Evolutionary conservation across 30 jellyfish, hydroid and myxozoan genomes (phyloP).

Genomic region (Phacellophora camtschatica): DNA sequence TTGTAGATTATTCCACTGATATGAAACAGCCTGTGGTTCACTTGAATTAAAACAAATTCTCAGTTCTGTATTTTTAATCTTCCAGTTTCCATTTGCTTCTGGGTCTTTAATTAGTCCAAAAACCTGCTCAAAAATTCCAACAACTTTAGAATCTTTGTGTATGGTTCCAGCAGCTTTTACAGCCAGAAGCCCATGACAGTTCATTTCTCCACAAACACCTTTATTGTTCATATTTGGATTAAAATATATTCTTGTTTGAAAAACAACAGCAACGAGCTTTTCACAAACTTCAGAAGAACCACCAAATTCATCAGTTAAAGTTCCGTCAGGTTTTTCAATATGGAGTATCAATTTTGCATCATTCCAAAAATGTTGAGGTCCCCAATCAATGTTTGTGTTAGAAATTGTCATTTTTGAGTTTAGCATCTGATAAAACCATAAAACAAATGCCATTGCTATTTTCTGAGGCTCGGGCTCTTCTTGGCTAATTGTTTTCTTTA

Average conservation of each 20-base stretch:
- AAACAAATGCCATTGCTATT: constrained; percentile 19
- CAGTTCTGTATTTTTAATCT: constrained; percentile 45
- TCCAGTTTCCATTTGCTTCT: constrained; percentile 42
- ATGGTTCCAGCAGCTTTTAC: constrained; percentile 49
- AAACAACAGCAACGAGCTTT: neutral
- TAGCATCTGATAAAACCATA: constrained; percentile 35
- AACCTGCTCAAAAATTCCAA: constrained; percentile 45
- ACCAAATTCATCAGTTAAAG: neutral
- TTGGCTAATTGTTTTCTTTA: neutral
- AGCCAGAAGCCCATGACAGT: constrained; percentile 37
- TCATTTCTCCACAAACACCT: constrained; percentile 32
- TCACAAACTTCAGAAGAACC: constrained; percentile 25
- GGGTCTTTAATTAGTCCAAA: constrained; percentile 59
- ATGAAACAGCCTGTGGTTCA: neutral
- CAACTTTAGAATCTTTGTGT: constrained; percentile 13
- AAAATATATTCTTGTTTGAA: neutral
- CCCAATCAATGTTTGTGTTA: constrained; percentile 7
- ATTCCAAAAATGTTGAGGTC: constrained; percentile 37
- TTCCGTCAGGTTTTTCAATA: constrained; percentile 41
- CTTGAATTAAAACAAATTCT: neutral
- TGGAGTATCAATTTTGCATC: constrained; percentile 38
- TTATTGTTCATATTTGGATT: constrained; percentile 18
- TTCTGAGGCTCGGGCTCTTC: neutral
- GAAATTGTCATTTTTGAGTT: neutral
- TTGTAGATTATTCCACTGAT: too few relatives aligned